These are phyloP conservation scores for Reticulitermes speratus DNA, from an alignment of 1,140 invertebrate genomes.

Conservation along the genomic window DNA sequence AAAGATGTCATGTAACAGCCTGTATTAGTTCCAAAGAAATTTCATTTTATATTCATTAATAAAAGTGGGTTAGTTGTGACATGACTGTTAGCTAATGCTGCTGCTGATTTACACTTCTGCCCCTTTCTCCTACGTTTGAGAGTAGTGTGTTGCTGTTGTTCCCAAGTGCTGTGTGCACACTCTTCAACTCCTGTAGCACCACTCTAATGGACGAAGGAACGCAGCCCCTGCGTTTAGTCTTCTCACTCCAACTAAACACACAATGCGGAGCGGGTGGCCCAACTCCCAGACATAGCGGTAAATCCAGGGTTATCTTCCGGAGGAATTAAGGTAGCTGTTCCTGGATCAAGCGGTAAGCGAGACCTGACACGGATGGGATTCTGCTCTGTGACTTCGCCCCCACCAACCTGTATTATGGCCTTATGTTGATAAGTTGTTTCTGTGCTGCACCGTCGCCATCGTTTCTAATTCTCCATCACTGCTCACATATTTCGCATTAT, in stretches of 20 bases:
- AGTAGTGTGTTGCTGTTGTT: background rate
- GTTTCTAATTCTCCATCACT: too few species aligned
- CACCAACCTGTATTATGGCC: background rate
- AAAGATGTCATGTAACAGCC: too few species aligned
- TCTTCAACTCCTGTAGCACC: background rate
- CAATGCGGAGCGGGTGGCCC: background rate
- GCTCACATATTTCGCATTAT: too few species aligned
- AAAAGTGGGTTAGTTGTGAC: too few species aligned
- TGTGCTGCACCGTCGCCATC: too few species aligned
- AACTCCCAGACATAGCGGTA: background rate
- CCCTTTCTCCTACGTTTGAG: background rate
- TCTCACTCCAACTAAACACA: background rate
- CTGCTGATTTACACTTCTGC: background rate
- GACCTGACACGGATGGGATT: background rate
- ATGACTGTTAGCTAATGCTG: too few species aligned
- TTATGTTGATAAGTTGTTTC: too few species aligned
- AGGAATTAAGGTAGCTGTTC: background rate
- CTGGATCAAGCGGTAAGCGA: background rate
- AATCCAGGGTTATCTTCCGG: background rate
- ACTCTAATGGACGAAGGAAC: background rate
- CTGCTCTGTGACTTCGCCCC: background rate
- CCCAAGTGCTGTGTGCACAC: constrained; percentile 1
- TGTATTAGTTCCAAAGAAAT: too few species aligned
- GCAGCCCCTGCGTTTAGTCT: background rate
- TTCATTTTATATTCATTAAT: too few species aligned